These are phyloP conservation scores for Tribolium madens DNA, from an alignment of 1,140 invertebrate species.

Conservation along the genomic window DNA sequence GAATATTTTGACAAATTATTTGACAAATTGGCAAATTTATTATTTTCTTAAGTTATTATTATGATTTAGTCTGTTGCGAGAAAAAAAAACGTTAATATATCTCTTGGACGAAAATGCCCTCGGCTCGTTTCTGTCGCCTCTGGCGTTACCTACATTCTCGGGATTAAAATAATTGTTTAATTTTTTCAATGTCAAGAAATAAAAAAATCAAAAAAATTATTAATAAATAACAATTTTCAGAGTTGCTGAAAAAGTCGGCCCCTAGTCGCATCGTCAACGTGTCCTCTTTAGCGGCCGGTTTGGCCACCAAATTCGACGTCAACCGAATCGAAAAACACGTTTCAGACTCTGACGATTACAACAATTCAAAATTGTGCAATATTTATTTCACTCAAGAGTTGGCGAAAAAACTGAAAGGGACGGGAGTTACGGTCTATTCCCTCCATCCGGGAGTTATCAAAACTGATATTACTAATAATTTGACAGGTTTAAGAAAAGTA, in stretches of 20 bases:
- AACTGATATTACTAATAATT: constrained; percentile 60
- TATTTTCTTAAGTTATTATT: no score
- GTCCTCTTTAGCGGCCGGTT: constrained; percentile 73
- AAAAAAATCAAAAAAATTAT: no score
- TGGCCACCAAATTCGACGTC: constrained; percentile 71
- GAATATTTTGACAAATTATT: no score
- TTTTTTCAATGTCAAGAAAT: no score
- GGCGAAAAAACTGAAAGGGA: constrained; percentile 69
- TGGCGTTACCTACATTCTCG: no score
- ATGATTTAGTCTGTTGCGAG: no score
- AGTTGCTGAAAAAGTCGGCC: constrained; percentile 68
- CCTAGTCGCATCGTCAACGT: constrained; percentile 78
- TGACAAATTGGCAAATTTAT: no score
- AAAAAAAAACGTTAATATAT: no score
- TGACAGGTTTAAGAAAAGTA: constrained; percentile 38
- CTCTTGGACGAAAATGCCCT: no score
- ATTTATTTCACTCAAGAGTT: constrained; percentile 77
- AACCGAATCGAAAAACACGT: constrained; percentile 70
- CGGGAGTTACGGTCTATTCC: constrained; percentile 57
- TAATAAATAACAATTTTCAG: constrained; percentile 12
- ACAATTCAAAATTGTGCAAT: constrained; percentile 79
- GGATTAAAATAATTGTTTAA: no score
- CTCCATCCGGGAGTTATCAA: constrained; percentile 62
- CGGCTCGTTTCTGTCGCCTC: no score
- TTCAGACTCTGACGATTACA: constrained; percentile 64